Evolutionary conservation across 2,888 invertebrate species (phyloP).

Genomic region (Dasypolia templi): DNA sequence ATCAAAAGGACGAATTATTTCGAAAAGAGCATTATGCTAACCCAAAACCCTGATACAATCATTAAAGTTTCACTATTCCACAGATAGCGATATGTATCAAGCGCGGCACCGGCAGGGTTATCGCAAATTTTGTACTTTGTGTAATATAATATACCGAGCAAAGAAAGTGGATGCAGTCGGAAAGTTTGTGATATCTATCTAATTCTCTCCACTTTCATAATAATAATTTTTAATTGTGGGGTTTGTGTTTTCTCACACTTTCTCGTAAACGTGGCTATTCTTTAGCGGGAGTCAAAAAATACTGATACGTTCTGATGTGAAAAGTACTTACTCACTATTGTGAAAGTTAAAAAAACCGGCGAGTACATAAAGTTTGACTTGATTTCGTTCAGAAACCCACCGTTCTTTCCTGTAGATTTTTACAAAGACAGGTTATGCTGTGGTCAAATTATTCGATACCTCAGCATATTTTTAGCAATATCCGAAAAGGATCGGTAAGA

Average conservation of each 20-base stretch:
- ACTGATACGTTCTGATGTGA: too few relatives aligned
- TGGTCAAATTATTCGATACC: too few relatives aligned
- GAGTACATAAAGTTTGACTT: too few relatives aligned
- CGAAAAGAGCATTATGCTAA: neutral
- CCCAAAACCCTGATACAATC: constrained; percentile 41
- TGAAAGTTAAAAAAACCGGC: too few relatives aligned
- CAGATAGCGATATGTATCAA: constrained; percentile 42
- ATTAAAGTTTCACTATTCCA: constrained; percentile 35
- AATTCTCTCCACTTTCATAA: constrained; percentile 44
- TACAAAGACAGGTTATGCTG: too few relatives aligned
- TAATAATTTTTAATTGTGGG: constrained; percentile 41
- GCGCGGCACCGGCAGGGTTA: constrained; percentile 46
- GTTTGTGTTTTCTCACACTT: constrained; percentile 24
- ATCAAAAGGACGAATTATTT: constrained; percentile 1
- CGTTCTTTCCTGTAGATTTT: too few relatives aligned
- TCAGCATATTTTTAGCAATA: too few relatives aligned
- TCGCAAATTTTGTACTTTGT: constrained; percentile 32
- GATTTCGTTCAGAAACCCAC: too few relatives aligned
- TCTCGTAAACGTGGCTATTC: neutral
- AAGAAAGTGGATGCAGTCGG: constrained; percentile 30
- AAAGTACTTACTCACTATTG: too few relatives aligned
- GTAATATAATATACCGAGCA: constrained; percentile 34
- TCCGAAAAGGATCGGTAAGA: too few relatives aligned
- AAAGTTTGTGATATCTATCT: constrained; percentile 29
- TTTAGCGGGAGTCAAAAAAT: too few relatives aligned